Conservation (phyloP, 1,140 invertebrate species). For the Cotesia typhae region DNA sequence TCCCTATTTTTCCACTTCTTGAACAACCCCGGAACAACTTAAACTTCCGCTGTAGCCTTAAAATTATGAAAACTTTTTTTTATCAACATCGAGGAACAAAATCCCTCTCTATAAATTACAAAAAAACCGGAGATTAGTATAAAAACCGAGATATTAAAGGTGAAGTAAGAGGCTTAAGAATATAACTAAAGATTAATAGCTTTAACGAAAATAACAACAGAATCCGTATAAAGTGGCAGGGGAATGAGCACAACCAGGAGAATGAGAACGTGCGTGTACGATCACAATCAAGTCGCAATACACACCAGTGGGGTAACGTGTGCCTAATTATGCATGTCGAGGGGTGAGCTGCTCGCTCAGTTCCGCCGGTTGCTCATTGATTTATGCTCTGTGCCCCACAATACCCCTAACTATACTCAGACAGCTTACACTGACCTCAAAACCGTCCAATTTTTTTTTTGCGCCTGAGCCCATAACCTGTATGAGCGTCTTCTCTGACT, state of each 20-base stretch:
- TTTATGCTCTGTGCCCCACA: conserved; percentile 38
- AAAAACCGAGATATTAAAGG: no score
- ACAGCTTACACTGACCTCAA: background rate
- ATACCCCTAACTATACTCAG: no score
- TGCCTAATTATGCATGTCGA: conserved; percentile 44
- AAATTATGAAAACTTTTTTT: no score
- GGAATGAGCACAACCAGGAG: conserved; percentile 13
- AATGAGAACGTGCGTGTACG: conserved; percentile 13
- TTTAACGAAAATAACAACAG: background rate
- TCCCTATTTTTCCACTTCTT: no score
- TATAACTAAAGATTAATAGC: background rate
- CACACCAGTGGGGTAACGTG: conserved; percentile 18
- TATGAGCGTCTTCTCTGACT: no score
- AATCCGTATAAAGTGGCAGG: background rate
- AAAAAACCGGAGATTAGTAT: no score
- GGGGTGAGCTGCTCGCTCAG: conserved; percentile 36
- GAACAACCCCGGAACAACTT: no score
- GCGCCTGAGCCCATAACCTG: no score
- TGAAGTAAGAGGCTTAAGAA: background rate
- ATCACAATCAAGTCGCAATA: conserved; percentile 27
- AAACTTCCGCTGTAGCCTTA: no score
- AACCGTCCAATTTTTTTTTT: background rate
- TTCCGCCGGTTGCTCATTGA: conserved; percentile 47
- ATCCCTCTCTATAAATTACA: no score
- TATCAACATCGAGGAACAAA: no score